Conservation (phyloP, 1,140 invertebrate genomes). For the Agraylea sexmaculata region DNA sequence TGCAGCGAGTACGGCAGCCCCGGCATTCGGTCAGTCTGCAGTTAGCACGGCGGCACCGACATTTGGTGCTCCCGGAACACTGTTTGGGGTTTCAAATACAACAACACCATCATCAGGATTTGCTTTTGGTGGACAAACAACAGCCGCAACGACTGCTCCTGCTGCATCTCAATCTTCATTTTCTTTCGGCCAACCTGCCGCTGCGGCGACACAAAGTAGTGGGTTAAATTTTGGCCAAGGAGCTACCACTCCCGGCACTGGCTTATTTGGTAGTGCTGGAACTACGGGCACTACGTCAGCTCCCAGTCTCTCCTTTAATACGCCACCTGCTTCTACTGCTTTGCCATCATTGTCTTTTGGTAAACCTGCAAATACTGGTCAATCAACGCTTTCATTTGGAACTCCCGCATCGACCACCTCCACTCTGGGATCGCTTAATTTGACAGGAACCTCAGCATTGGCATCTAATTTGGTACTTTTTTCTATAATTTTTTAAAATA, state of each 20-base stretch:
- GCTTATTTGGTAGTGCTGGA: neutral
- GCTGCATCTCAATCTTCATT: no score
- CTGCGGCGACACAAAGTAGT: slow-evolving; percentile 13
- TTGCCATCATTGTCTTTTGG: slow-evolving; percentile 9
- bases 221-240: slow-evolving; percentile 10
- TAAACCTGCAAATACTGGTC: slow-evolving; percentile 25
- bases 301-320: slow-evolving; percentile 19
- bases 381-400: slow-evolving; percentile 16
- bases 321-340: slow-evolving; percentile 10
- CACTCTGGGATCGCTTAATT: neutral
- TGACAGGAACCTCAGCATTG: neutral
- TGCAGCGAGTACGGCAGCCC: neutral
- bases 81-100: no score
- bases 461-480: neutral
- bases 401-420: slow-evolving; percentile 10
- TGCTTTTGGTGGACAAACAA: neutral
- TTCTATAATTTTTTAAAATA: no score
- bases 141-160: neutral
- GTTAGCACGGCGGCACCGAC: neutral
- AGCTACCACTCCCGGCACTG: slow-evolving; percentile 9
- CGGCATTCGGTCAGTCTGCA: neutral
- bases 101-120: neutral
- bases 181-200: slow-evolving; percentile 7
- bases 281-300: slow-evolving; percentile 20
- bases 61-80: neutral